Evolutionary conservation across 2,888 invertebrate genomes (phyloP).

Genomic region (Apantesis nais): DNA sequence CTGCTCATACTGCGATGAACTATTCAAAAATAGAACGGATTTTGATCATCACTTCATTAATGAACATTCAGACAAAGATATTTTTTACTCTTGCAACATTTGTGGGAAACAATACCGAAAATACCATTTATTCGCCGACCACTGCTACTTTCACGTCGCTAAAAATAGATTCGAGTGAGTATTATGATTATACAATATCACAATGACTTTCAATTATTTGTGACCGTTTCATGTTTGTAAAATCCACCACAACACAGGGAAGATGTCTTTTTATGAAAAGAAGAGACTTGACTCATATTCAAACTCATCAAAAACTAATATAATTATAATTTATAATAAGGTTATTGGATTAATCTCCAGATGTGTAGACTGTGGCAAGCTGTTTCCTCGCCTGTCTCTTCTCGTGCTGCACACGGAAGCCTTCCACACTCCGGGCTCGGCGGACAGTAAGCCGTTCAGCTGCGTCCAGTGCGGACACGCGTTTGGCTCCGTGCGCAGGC

Average conservation of each 20-base stretch:
- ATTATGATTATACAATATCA: conserved; percentile 21
- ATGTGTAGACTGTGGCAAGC: conserved; percentile 82
- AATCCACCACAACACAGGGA: too few species aligned
- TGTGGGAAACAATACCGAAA: conserved; percentile 84
- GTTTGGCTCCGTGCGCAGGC: conserved; percentile 75
- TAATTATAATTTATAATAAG: neutral
- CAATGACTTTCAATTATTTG: neutral
- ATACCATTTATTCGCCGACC: conserved; percentile 82
- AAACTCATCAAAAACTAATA: too few species aligned
- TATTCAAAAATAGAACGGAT: conserved; percentile 78
- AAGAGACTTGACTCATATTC: too few species aligned
- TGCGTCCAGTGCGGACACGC: conserved; percentile 59
- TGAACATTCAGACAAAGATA: conserved; percentile 67
- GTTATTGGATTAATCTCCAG: conserved; percentile 44
- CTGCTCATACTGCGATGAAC: conserved; percentile 82
- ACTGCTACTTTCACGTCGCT: conserved; percentile 83
- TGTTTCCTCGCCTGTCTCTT: conserved; percentile 82
- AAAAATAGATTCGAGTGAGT: conserved; percentile 74
- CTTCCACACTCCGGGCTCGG: conserved; percentile 62
- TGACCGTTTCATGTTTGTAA: too few species aligned
- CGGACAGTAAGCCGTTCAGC: conserved; percentile 63
- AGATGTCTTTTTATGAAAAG: too few species aligned
- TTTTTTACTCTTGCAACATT: conserved; percentile 84
- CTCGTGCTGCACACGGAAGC: conserved; percentile 83
- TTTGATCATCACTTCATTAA: conserved; percentile 83